Evolutionary conservation across 2,113 vertebrate species (phyloP), one percentile per base, ranked within the genome.

Genomic region (Atherinomorus stipes): DNA sequence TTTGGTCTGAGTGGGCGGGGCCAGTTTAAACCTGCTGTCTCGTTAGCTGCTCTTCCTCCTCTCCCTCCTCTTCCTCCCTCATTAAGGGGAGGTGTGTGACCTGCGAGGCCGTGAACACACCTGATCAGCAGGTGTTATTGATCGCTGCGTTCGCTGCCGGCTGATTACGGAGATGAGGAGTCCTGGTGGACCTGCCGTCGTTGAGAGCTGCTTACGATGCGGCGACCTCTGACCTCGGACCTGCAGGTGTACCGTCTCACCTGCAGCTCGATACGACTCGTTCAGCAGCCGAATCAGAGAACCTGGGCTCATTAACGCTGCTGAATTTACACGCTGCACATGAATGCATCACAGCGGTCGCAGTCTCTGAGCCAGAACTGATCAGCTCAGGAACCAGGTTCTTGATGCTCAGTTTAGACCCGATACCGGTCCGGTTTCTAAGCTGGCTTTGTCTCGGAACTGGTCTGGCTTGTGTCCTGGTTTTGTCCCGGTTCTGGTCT

Each of bases 231-330:
- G 3, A 71, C 57, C 47, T 51, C 42, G n/a, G n/a, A n/a, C 22
- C 54, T n/a, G 66, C 54, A 38, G 54, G 44, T 70, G 34, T 37
- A n/a, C n/a, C 38, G 37, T 6, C 38, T 53, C 18, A 13, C 31
- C 42, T 0, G 11, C 28, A 6, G 53, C 53, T 71, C 54, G 0
- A 71, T 64, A 5, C 9, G 19, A 19, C 45, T 40, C 23, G 2
- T 71, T 71, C 7, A 31, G 28, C 28, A 31, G 28, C 28, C 7
- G n/a, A n/a, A n/a, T n/a, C n/a, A n/a, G n/a, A n/a, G n/a, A 57
- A 58, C 38, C 47, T 11, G 7, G 38, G 11, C 67, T 81, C 64
- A 74, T 83, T 83, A 83, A 64, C 8, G 13, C 38, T 40, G 3
- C 11, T 40, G 9, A 8, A 40, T 40, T n/a, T 49, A 47, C 42